Conservation (phyloP, 2,797 vertebrate species). For the Sebastes baramenuke region DNA sequence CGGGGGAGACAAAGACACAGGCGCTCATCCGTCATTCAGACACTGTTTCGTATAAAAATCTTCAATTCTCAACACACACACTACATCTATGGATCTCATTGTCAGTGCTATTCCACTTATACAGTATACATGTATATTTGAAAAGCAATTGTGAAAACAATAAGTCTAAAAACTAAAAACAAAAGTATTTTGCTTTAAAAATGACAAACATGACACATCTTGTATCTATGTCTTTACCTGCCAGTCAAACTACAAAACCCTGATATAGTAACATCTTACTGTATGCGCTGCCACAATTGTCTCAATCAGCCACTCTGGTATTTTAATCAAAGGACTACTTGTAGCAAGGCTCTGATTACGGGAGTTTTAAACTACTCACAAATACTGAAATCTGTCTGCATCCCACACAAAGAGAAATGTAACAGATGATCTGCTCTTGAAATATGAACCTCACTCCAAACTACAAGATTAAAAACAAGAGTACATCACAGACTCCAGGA, state of each 20-base stretch:
- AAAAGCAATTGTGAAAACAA: not conserved
- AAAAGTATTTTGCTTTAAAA: not conserved
- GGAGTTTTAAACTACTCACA: not conserved
- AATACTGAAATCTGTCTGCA: slow-evolving; percentile 10
- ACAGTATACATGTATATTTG: not conserved
- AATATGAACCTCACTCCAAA: slow-evolving; percentile 27
- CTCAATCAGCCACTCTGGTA: slow-evolving; percentile 1
- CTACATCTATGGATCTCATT: not conserved
- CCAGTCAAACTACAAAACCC: not conserved
- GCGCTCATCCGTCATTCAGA: not conserved
- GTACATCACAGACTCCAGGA: slow-evolving; percentile 32
- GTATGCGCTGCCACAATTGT: not conserved
- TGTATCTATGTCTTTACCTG: not conserved
- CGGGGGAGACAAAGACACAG: not conserved
- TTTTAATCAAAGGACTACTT: slow-evolving; percentile 20
- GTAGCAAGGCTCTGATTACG: slow-evolving; percentile 3
- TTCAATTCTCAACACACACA: not conserved
- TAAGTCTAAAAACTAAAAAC: not conserved
- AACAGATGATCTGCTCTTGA: slow-evolving; percentile 25
- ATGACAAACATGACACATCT: not conserved
- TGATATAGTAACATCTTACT: not conserved
- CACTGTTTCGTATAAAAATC: not conserved
- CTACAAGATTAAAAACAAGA: slow-evolving; percentile 38
- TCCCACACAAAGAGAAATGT: slow-evolving; percentile 6
- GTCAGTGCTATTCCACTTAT: not conserved